Conservation (phyloP, 2,113 vertebrate species). For the Zingel zingel region DNA sequence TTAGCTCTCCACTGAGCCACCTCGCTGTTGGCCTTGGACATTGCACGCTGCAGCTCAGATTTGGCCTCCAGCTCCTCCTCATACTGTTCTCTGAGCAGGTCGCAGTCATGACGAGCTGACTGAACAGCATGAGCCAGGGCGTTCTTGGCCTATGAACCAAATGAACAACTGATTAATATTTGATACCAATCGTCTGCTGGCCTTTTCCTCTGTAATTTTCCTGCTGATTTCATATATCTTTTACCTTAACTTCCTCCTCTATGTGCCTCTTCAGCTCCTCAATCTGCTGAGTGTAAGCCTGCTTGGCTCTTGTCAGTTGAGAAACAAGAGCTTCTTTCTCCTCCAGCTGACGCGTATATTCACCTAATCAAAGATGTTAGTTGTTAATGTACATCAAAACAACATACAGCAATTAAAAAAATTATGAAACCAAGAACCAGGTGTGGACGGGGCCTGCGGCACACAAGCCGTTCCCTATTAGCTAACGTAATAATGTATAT, state of each 20-base stretch:
- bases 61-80: conserved; percentile 79
- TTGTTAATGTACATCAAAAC: neutral
- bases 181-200: neutral
- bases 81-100: conserved; percentile 84
- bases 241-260: conserved; percentile 88
- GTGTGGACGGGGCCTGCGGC: too few species aligned
- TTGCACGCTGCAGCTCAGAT: conserved; percentile 67
- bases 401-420: too few species aligned
- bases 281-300: conserved; percentile 86
- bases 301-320: conserved; percentile 87
- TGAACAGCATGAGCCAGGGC: conserved; percentile 81
- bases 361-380: conserved; percentile 76
- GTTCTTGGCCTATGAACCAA: conserved; percentile 69
- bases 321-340: conserved; percentile 85
- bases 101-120: conserved; percentile 81
- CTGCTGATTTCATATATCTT: neutral
- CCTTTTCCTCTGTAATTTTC: neutral
- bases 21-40: conserved; percentile 78
- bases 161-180: conserved; percentile 9
- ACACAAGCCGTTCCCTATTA: too few species aligned
- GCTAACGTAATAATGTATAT: neutral
- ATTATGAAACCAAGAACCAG: too few species aligned
- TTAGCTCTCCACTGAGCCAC: conserved; percentile 78
- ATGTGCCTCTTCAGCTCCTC: conserved; percentile 90
- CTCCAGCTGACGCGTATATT: conserved; percentile 86